Evolutionary conservation across 1,140 invertebrate species (phyloP).

Genomic region (Apis mellifera): Amel_HAv3.1 CM009944.2:6625501-6626000

Average conservation of each 20-base stretch:
- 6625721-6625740: slow-evolving; percentile 14
- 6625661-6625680: slow-evolving; percentile 51
- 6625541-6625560: slow-evolving; percentile 29
- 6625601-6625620: slow-evolving; percentile 45
- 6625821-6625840: slow-evolving; percentile 21
- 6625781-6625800: slow-evolving; percentile 43
- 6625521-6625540: slow-evolving; percentile 29
- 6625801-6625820: slow-evolving; percentile 48
- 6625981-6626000: slow-evolving; percentile 32
- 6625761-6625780: slow-evolving; percentile 31
- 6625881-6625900: not conserved
- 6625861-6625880: not conserved
- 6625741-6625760: slow-evolving; percentile 12
- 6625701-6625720: slow-evolving; percentile 29
- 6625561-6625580: slow-evolving; percentile 59
- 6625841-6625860: slow-evolving; percentile 10
- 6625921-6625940: slow-evolving; percentile 1
- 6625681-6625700: slow-evolving; percentile 56
- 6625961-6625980: slow-evolving; percentile 36
- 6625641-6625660: slow-evolving; percentile 32
- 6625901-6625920: not conserved
- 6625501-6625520: slow-evolving; percentile 63
- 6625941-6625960: slow-evolving; percentile 11
- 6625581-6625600: slow-evolving; percentile 64
- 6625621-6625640: slow-evolving; percentile 38